Evolutionary conservation across 2,797 vertebrate genomes (phyloP).

Genomic region (Notoglanidium macrostoma): DNA sequence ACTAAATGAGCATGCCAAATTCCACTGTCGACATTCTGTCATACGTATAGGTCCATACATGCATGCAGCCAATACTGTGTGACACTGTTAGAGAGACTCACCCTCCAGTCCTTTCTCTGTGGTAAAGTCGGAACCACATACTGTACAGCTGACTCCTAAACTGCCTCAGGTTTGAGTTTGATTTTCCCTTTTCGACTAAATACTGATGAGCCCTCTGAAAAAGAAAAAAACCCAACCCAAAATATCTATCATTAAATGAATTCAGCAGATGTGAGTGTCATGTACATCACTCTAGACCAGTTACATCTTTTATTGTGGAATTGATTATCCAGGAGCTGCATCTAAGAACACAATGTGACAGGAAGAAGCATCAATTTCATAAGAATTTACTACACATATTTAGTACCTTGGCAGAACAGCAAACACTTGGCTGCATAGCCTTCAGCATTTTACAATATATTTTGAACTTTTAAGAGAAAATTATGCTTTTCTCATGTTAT

Average conservation of each 20-base stretch:
- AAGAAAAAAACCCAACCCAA: constrained; percentile 2
- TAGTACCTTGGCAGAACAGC: background rate
- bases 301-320: background rate
- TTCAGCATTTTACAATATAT: background rate
- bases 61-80: background rate
- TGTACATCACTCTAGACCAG: constrained; percentile 46
- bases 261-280: background rate
- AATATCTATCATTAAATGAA: background rate
- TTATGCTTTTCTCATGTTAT: background rate
- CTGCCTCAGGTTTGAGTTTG: constrained; percentile 65
- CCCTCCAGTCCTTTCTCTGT: constrained; percentile 75
- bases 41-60: background rate
- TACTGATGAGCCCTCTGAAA: constrained; percentile 80
- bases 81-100: constrained; percentile 61
- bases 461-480: background rate
- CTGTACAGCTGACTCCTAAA: constrained; percentile 81
- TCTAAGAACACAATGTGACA: background rate
- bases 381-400: background rate
- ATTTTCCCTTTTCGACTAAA: constrained; percentile 76
- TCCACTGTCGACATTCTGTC: background rate
- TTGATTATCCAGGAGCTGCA: background rate
- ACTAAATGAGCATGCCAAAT: background rate
- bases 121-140: constrained; percentile 88
- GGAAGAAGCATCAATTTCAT: background rate
- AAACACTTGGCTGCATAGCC: background rate